Base-by-base conservation (phyloP, 2,797 vertebrate genomes). In the Danio jaintianensis region DNA sequence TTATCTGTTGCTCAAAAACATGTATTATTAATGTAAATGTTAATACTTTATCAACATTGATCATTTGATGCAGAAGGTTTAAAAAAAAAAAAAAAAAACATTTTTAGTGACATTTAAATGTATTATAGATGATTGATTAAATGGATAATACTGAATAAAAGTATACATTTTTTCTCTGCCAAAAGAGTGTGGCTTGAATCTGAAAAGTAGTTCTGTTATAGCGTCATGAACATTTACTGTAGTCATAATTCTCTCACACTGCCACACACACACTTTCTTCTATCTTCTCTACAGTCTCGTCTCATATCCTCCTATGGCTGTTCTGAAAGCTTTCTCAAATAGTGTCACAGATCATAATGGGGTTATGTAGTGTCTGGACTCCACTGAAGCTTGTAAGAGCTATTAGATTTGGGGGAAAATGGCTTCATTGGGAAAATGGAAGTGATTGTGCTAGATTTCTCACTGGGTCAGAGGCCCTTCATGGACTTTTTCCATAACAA, bases 231-330 rank as follows among this genome's bases (percentile, higher is more conserved):
- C 16, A 52, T 18, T 40, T 18, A 40, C 8, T 12, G 29, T 7
- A 12, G 48, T 18, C 7, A 2, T 29, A 29, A 29, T 29, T 40
- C 9, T 10, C 0, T 53, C 16, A 52, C 67, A 38, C 67, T 52
- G 48, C 36, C 36, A 6, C 12, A 2, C 45, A 13, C 16, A 20
- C n/a, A 52, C 2, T 76, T 48, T 55, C 10, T 29, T 29, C 29
- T 29, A 55, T 66, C 6, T 45, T 55, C 20, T 55, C 47, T 77
- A 38, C 0, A 4, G 29, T 12, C 15, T 48, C 1, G 43, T 85
- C 79, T 86, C 66, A 77, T 85, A 88, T 75, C 78, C 84, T 82
- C 42, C 64, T 18, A 5, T 61, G 56, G 5, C 58, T 38, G 9
- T 48, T 61, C 56, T 62, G 43, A 74, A 73, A 74, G 72, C 72